Evolutionary conservation across 2,113 vertebrate genomes (phyloP), one percentile per base, ranked within the genome.

Genomic region (Scytalopus superciliaris): DNA sequence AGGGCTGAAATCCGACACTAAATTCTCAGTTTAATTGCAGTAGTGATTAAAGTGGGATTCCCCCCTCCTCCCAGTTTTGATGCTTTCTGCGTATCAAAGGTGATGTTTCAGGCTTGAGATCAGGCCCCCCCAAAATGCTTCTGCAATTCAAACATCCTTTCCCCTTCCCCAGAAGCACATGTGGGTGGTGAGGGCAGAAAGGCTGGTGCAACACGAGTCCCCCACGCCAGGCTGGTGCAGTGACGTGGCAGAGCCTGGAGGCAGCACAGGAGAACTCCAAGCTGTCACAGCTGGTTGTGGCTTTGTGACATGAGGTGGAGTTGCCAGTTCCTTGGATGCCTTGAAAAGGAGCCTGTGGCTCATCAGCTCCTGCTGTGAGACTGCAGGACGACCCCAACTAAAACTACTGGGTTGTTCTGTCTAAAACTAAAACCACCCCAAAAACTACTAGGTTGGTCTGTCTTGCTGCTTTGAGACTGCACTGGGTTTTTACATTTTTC

Each of bases 121-220:
- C 0, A 19, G 17, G 4, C 8, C 9, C 6, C 6, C 12, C 3
- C 3, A 17, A 52, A 79, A 52, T n/a, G 14, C 37, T 77, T 76
- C 86, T 39, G 55, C 19, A 10, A 31, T 66, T 62, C 40, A 33
- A 53, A 33, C 1, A 0, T 50, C 44, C 39, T 53, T 63, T 72
- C 15, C 12, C 39, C 9, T 77, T 74, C 30, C 55, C 50, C 37
- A 30, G 72, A 21, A 18, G 28, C 15, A 7, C 45, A 14, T 60
- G 42, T 67, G 87, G 60, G 27, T 3, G 5, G 21, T 12, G 47
- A 87, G 9, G 7, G 30, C 39, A 52, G 84, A 63, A 94, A 70
- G 3, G 1, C 18, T 0, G 6, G 45, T 19, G 8, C 44, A 44
- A 59, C 63, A 31, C 0, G 0, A 0, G 1, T 79, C 23, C 28